These are phyloP conservation scores for Merodon equestris DNA, from an alignment of 2,888 invertebrate species.

Conservation along the genomic window DNA sequence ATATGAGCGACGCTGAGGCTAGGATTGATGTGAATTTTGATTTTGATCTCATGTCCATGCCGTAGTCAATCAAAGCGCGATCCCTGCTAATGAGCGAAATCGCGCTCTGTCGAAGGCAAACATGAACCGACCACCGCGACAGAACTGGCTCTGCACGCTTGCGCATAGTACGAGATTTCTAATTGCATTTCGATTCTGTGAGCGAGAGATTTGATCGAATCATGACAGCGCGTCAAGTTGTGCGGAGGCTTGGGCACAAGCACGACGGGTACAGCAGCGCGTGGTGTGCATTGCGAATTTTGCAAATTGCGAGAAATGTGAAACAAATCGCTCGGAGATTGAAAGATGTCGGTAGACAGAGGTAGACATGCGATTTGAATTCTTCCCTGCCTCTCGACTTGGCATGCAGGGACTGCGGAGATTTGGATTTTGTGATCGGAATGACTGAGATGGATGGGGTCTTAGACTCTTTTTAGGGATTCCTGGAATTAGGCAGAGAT, in stretches of 20 bases:
- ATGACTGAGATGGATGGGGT: no score
- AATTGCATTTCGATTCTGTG: conserved; percentile 61
- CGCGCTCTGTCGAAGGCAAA: conserved; percentile 37
- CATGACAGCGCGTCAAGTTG: conserved; percentile 57
- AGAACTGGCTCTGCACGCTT: conserved; percentile 33
- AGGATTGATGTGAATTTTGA: conserved; percentile 50
- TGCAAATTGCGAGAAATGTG: conserved; percentile 65
- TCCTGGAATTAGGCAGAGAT: no score
- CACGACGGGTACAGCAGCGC: not conserved
- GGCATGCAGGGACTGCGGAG: no score
- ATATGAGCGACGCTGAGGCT: not conserved
- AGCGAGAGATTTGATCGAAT: conserved; percentile 59
- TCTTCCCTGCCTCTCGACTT: not conserved
- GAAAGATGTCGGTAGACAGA: conserved; percentile 59
- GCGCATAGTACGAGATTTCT: conserved; percentile 53
- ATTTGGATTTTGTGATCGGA: no score
- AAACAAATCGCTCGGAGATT: conserved; percentile 62
- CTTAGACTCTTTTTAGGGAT: no score
- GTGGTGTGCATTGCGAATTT: conserved; percentile 59
- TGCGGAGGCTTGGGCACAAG: conserved; percentile 7
- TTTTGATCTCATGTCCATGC: conserved; percentile 64
- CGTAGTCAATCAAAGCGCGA: conserved; percentile 61
- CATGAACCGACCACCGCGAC: conserved; percentile 54
- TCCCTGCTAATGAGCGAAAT: conserved; percentile 61
- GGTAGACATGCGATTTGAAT: conserved; percentile 41